Evolutionary conservation across 1,140 invertebrate genomes (phyloP).

Genomic region (Listronotus bonariensis): DNA sequence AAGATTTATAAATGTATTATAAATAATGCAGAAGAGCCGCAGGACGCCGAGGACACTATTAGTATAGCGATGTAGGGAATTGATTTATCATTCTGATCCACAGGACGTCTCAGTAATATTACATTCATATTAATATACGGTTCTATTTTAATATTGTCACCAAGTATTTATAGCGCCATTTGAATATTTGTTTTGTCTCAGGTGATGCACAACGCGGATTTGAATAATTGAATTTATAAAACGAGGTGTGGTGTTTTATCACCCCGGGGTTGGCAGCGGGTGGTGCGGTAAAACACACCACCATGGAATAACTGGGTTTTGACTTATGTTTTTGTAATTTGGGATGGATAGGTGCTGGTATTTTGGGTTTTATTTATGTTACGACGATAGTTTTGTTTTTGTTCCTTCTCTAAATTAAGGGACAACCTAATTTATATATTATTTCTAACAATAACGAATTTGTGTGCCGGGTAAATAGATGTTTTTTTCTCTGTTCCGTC

Average conservation of each 20-base stretch:
- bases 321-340: neutral
- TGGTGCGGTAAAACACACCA: neutral
- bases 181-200: conserved; percentile 52
- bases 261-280: conserved; percentile 29
- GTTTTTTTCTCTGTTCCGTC: too few relatives aligned
- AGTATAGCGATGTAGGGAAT: conserved; percentile 54
- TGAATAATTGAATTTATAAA: conserved; percentile 53
- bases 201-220: conserved; percentile 37
- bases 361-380: too few relatives aligned
- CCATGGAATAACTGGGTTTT: neutral
- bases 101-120: conserved; percentile 49
- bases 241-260: conserved; percentile 49
- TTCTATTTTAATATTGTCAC: conserved; percentile 57
- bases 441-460: too few relatives aligned
- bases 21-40: conserved; percentile 52
- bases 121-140: conserved; percentile 55
- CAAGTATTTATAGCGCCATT: conserved; percentile 54
- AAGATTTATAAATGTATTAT: conserved; percentile 54
- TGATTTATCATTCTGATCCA: conserved; percentile 54
- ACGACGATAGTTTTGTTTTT: too few relatives aligned
- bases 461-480: too few relatives aligned
- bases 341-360: too few relatives aligned
- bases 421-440: too few relatives aligned
- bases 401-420: too few relatives aligned
- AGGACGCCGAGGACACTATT: conserved; percentile 54